phyloP scores from a whole-genome alignment of 2,888 invertebrate species.

The Archaeoteleia sp. region DNA sequence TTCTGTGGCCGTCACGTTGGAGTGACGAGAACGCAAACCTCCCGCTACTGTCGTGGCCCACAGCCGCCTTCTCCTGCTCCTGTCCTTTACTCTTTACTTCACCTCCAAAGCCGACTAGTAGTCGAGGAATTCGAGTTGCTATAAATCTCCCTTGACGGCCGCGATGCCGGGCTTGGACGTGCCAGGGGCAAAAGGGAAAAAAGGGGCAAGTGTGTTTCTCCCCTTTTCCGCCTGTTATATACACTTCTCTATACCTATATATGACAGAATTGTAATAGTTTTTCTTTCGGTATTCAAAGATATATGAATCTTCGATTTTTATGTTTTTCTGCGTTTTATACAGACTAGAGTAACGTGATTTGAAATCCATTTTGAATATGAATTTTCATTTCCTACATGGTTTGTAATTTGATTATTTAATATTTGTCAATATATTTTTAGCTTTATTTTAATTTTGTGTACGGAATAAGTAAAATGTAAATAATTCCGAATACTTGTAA shows the following conservation, averaged over 20 bases:
- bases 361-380: no score
- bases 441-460: no score
- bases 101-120: conserved; percentile 68
- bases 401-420: no score
- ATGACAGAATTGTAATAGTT: conserved; percentile 72
- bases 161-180: conserved; percentile 69
- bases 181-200: conserved; percentile 55
- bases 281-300: conserved; percentile 61
- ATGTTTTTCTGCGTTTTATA: not conserved
- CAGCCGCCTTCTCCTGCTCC: conserved; percentile 55
- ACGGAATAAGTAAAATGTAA: no score
- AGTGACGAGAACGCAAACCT: conserved; percentile 66
- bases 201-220: conserved; percentile 44
- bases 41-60: conserved; percentile 55
- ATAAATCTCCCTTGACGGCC: conserved; percentile 75
- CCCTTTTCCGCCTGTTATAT: conserved; percentile 28
- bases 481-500: no score
- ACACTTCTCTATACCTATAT: conserved; percentile 52
- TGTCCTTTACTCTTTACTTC: conserved; percentile 54
- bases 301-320: not conserved
- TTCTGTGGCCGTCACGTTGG: conserved; percentile 66
- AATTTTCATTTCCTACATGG: no score
- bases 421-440: no score
- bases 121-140: conserved; percentile 75
- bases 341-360: no score